Evolutionary conservation across 2,888 invertebrate species (phyloP), one percentile per base, ranked within the genome.

Genomic region (Orthosia gothica): DNA sequence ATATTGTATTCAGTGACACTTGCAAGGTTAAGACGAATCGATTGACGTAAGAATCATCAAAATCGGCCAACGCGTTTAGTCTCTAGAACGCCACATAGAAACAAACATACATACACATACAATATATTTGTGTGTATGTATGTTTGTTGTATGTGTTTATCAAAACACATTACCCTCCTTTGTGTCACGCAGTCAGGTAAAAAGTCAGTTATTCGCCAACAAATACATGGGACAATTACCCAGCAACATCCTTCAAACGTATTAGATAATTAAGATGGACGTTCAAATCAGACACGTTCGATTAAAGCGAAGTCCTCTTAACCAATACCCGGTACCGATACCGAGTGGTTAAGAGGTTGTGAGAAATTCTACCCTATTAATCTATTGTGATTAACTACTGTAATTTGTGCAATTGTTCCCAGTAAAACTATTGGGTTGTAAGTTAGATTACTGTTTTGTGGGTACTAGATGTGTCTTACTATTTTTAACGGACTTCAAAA

Each of bases 281-380:
- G 15, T 45, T 79, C 16, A 32, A 79, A 61, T 79, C 50, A 18
- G 13, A 57, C 49, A 52, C 45, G 61, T 70, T 62, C 79, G 71
- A 71, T 79, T 70, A 71, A 57, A 57, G 16, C 15, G 20, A 70
- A 50, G 61, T 62, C 20, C 70, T 78, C 70, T 54, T 32, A 59
- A 12, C 13, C 45, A 47, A 62, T 76, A 71, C 57, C 15, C 32
- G n/a, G 72, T 70, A 50, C 49, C 20, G 12, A 49, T 70, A 50
- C 49, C 20, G 12, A 49, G 13, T 54, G n/a, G 52, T 78, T 54
- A 59, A 68, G 59, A 40, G 23, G 18, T 49, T 78, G 70, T 78
- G 79, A 70, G 75, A 78, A 79, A 76, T 58, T 32, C 26, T 32
- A 23, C 0, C 32, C 62, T 32, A 47, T 50, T 70, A 70, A 62